phyloP scores from a whole-genome alignment of 2,797 vertebrate species.

The Sitta carolinensis region DNA sequence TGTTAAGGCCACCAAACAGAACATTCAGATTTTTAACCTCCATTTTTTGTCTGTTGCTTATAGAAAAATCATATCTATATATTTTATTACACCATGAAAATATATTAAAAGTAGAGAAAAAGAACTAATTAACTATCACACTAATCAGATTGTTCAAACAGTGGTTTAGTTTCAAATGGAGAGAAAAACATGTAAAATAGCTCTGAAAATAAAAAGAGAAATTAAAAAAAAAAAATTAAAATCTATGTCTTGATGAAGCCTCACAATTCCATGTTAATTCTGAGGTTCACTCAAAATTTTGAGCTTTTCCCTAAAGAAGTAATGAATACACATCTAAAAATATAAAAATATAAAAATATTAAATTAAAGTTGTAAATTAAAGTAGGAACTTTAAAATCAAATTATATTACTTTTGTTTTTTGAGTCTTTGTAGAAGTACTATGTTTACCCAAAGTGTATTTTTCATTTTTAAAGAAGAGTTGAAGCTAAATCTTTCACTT shows the following conservation, averaged over 20 bases:
- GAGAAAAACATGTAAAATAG: not conserved
- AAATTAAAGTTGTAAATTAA: not conserved
- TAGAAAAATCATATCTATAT: not conserved
- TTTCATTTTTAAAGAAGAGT: not conserved
- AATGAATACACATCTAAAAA: not conserved
- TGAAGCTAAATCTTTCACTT: not conserved
- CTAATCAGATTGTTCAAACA: not conserved
- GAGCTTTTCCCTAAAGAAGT: not conserved
- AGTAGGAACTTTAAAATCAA: not conserved
- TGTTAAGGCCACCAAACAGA: not conserved
- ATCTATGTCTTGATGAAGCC: not conserved
- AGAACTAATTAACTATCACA: not conserved
- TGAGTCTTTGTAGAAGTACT: not conserved
- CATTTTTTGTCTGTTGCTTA: not conserved
- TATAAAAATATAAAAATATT: not conserved
- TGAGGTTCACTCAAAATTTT: not conserved
- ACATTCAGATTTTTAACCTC: not conserved
- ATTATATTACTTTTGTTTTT: not conserved
- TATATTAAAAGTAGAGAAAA: not conserved
- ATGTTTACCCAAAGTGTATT: not conserved
- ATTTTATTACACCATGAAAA: not conserved
- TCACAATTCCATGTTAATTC: not conserved
- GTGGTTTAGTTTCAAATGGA: not conserved
- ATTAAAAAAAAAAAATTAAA: accelerated
- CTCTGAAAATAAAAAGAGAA: not conserved